Evolutionary conservation across 1,140 invertebrate genomes (phyloP).

Genomic region (Zophobas atratus): DNA sequence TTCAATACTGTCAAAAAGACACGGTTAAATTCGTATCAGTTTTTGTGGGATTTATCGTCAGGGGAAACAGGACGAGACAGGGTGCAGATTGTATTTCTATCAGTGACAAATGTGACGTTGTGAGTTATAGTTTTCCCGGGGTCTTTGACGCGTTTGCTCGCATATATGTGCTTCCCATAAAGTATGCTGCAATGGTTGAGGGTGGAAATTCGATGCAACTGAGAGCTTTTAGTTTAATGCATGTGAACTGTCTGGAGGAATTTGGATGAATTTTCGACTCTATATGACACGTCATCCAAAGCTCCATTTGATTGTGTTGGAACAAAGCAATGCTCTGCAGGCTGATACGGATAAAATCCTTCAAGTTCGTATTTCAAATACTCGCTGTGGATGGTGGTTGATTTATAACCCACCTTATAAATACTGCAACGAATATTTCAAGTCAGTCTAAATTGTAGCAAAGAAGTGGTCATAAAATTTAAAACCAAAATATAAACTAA

Average conservation of each 20-base stretch:
- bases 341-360: conserved; percentile 3
- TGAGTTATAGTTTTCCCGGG: conserved; percentile 32
- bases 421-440: conserved; percentile 15
- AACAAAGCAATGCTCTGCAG: not conserved
- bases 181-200: conserved; percentile 11
- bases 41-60: not conserved
- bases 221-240: conserved; percentile 33
- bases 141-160: conserved; percentile 28
- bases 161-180: conserved; percentile 17
- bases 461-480: conserved; percentile 18
- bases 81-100: conserved; percentile 25
- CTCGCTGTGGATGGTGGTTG: not conserved
- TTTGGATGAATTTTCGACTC: conserved; percentile 21
- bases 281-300: conserved; percentile 32
- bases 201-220: conserved; percentile 34
- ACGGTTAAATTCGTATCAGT: conserved; percentile 3
- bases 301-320: not conserved
- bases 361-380: conserved; percentile 27
- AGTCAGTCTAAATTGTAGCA: not conserved
- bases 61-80: not conserved
- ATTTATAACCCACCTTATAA: conserved; percentile 16
- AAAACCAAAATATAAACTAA: not conserved
- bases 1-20: conserved; percentile 17
- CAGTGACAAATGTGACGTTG: conserved; percentile 33
- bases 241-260: conserved; percentile 18